Conservation (phyloP, 1,140 invertebrate species). For the Panulirus ornatus region DNA sequence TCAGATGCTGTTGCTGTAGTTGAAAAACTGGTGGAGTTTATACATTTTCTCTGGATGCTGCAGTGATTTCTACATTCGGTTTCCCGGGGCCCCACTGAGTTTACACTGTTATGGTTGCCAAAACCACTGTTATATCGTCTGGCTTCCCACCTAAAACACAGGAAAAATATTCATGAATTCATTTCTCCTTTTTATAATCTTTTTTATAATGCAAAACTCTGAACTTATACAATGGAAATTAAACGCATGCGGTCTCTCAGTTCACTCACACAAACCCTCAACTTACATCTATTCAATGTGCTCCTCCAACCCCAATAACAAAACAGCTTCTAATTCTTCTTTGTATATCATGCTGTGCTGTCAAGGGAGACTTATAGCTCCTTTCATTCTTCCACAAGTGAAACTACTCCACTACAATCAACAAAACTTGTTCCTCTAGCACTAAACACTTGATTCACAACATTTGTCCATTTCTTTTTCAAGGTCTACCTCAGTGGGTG, state of each 20-base stretch:
- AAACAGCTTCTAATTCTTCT: not conserved
- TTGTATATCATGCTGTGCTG: not conserved
- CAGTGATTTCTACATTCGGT: not conserved
- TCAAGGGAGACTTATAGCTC: not conserved
- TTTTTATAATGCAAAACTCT: not conserved
- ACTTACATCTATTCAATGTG: not conserved
- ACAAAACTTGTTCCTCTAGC: no score
- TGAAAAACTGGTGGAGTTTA: slow-evolving; percentile 30
- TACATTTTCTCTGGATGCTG: slow-evolving; percentile 33
- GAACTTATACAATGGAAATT: not conserved
- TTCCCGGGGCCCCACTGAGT: slow-evolving; percentile 39
- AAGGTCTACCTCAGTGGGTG: no score
- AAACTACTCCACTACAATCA: no score
- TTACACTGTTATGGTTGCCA: slow-evolving; percentile 65
- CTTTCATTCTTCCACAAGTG: no score
- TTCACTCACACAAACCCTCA: not conserved
- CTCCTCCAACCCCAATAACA: not conserved
- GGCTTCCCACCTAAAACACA: slow-evolving; percentile 59
- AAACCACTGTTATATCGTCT: slow-evolving; percentile 65
- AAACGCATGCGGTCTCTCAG: no score
- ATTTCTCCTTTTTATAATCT: not conserved
- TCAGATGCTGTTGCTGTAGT: not conserved
- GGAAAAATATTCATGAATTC: not conserved
- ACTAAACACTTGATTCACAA: no score
- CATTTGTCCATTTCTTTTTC: no score